A percentile compares a stretch with the other conserved stretches of the same genome.
Evolutionary conservation across 2,888 invertebrate species (phyloP).

Genomic region (Andrena minutula): DNA sequence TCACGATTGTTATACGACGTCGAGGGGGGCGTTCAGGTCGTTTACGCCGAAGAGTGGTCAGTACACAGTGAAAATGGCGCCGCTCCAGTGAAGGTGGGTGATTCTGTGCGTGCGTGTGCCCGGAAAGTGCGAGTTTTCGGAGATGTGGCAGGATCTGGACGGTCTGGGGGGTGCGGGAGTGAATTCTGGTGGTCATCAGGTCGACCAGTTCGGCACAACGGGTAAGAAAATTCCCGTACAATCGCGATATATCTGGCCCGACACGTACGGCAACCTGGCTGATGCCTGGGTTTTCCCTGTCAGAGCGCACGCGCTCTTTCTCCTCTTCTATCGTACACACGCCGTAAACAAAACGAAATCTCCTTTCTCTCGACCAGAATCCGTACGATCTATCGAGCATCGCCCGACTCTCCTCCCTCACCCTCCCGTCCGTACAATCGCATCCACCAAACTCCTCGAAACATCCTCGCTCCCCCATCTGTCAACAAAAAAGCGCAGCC

Average conservation of each 20-base stretch:
- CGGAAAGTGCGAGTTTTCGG: constrained; percentile 72
- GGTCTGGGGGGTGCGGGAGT: constrained; percentile 80
- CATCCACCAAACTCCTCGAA: background rate
- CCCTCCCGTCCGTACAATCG: background rate
- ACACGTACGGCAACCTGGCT: constrained; percentile 39
- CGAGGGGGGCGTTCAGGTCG: constrained; percentile 42
- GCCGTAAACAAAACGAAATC: constrained; percentile 69
- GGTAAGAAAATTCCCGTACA: constrained; percentile 72
- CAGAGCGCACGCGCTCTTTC: constrained; percentile 66
- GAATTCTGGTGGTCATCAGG: constrained; percentile 81
- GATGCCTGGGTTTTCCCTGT: constrained; percentile 52
- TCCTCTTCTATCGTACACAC: constrained; percentile 45
- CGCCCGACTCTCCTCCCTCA: background rate
- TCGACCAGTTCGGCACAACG: constrained; percentile 82
- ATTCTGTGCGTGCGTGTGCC: constrained; percentile 72
- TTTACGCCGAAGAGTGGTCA: constrained; percentile 44
- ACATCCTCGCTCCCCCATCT: constrained; percentile 28
- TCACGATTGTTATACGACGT: background rate
- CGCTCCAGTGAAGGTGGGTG: constrained; percentile 79
- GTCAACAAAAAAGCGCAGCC: constrained; percentile 41
- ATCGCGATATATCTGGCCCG: background rate
- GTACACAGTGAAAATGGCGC: constrained; percentile 82
- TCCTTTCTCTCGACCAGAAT: constrained; percentile 18
- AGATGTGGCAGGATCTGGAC: constrained; percentile 84
- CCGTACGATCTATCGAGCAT: background rate